Evolutionary conservation across 2,888 invertebrate genomes (phyloP).

Genomic region (Xylocampa areola): DNA sequence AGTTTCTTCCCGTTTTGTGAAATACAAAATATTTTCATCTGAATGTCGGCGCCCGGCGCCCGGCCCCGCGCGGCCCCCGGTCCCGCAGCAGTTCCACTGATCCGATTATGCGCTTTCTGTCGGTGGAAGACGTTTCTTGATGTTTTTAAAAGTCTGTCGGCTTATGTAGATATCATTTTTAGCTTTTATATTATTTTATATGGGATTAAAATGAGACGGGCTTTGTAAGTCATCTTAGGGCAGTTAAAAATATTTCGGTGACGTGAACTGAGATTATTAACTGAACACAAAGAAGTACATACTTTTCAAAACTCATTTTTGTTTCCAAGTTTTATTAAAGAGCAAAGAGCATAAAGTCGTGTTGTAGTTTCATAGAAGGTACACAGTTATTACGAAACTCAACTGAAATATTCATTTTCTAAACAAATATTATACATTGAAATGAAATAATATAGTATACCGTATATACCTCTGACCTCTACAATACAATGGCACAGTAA

Average conservation of each 20-base stretch:
- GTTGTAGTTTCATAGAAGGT: too few relatives aligned
- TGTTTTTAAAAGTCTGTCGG: conserved; percentile 8
- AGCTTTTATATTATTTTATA: conserved; percentile 5
- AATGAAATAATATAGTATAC: conserved; percentile 1
- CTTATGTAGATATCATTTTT: conserved; percentile 17
- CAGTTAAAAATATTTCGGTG: too few relatives aligned
- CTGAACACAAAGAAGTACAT: too few relatives aligned
- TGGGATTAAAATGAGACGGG: too few relatives aligned
- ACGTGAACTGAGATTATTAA: too few relatives aligned
- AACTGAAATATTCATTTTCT: too few relatives aligned
- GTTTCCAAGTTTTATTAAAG: not conserved
- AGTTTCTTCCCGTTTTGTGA: conserved; percentile 2
- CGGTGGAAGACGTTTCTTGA: conserved; percentile 16
- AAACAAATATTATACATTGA: not conserved
- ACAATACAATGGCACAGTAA: not conserved
- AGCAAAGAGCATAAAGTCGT: not conserved
- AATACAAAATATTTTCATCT: conserved; percentile 11
- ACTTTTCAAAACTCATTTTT: too few relatives aligned
- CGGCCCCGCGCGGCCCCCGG: too few relatives aligned
- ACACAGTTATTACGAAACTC: too few relatives aligned
- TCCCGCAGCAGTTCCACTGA: conserved; percentile 11
- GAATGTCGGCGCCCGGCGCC: not conserved
- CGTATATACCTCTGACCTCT: not conserved
- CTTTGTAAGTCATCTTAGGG: too few relatives aligned
- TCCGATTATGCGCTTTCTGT: conserved; percentile 25